Base-by-base conservation (phyloP, 2,113 vertebrate species). In the Coregonus clupeaformis region DNA sequence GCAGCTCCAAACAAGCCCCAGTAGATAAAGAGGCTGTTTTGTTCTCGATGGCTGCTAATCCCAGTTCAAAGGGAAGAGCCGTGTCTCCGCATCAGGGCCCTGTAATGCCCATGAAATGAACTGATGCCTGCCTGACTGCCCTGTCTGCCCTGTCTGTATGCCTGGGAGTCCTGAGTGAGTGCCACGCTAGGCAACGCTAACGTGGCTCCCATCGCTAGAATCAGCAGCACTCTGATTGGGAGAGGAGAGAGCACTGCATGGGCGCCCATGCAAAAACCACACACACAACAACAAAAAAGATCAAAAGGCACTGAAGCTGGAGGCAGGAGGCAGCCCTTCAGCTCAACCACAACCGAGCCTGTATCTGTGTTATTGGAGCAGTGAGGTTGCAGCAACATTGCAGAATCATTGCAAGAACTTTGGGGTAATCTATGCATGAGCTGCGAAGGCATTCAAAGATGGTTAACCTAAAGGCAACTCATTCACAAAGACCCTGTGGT, bases 41-140 rank as follows among this genome's bases (percentile, higher is more conserved):
- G 87, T 89, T 88, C 80, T 69, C 47, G 13, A 36, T 52, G 42
- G 60, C 57, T 72, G 67, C 74, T 89, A 86, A 87, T 87, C 85
- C 80, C 27, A 84, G 80, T 85, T 88, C 83, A 89, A 86, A 90
- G 82, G 74, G 66, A 81, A 25, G 63, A 80, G 77, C 68, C 7
- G 3, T 52, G 78, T 75, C 77, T 78, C 77, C 74, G 20, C 27
- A 47, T 64, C 80, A 79, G 78, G 69, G 66, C 62, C 68, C 62
- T 74, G 67, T 86, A 87, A 87, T 72, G 82, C 70, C 86, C 84
- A 70, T 89, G 81, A 89, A 89, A 91, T 89, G 75, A 91, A 77
- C 67, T 72, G 49, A 32, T 72, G 76, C 68, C 69, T 63, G 59
- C 66, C 47, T 18, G 22, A 3, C 25, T 22, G 11, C n/a, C 9